Conservation (phyloP, 1,140 invertebrate species). For the Aphelinus atriplicis region DNA sequence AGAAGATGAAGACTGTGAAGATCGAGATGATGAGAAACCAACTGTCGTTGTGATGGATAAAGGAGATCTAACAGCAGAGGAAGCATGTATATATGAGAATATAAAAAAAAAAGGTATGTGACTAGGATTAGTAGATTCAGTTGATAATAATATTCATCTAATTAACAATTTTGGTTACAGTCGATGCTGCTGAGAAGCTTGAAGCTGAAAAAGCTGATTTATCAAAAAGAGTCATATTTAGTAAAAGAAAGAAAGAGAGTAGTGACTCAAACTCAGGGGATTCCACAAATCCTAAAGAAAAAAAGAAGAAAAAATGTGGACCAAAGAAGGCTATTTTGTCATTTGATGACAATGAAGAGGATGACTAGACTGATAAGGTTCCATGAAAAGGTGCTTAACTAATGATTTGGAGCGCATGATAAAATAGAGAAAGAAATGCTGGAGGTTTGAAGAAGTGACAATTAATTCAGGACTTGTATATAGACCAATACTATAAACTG, state of each 20-base stretch:
- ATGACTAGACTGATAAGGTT: constrained; percentile 35
- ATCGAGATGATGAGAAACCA: constrained; percentile 79
- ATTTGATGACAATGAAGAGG: constrained; percentile 67
- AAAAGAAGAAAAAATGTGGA: constrained; percentile 60
- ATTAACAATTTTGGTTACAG: constrained; percentile 53
- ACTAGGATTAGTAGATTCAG: background rate
- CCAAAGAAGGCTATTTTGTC: constrained; percentile 62
- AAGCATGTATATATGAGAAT: constrained; percentile 70
- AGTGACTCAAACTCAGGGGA: constrained; percentile 32
- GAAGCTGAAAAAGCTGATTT: constrained; percentile 66
- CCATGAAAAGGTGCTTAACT: no score
- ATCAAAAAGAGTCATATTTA: constrained; percentile 67
- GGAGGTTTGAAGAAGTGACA: no score
- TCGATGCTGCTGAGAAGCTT: constrained; percentile 52
- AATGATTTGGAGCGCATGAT: no score
- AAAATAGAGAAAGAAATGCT: no score
- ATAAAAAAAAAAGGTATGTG: constrained; percentile 62
- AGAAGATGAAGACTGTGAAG: constrained; percentile 67
- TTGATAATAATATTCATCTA: constrained; percentile 3
- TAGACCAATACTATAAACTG: no score
- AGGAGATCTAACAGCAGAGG: constrained; percentile 82
- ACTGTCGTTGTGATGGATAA: constrained; percentile 82
- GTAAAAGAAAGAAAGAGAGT: constrained; percentile 56
- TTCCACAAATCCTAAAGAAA: constrained; percentile 26
- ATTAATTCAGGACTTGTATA: no score